phyloP scores from a whole-genome alignment of 1,140 invertebrate species.

The Heliconius hewitsoni region DNA sequence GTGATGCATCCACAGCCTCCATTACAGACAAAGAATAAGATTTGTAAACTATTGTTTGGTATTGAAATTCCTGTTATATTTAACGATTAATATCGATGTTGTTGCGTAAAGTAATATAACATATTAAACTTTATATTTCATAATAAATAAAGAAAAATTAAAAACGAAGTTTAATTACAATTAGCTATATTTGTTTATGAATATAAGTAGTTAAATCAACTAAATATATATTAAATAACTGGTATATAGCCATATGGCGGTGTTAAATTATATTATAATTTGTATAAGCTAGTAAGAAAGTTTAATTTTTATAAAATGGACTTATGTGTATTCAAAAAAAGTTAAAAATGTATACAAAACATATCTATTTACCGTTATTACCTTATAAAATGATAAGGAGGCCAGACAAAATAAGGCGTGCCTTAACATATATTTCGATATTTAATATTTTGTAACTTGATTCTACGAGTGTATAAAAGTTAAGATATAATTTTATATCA shows the following conservation, averaged over 20 bases:
- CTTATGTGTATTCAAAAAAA: no score
- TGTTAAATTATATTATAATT: not conserved
- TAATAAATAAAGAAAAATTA: no score
- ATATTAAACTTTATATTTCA: no score
- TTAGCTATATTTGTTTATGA: no score
- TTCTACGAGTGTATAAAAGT: slow-evolving; percentile 16
- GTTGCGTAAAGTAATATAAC: not conserved
- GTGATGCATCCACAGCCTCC: slow-evolving; percentile 14
- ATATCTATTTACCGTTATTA: slow-evolving; percentile 1
- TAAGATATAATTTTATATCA: slow-evolving; percentile 7
- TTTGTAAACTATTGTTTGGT: not conserved
- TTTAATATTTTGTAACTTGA: slow-evolving; percentile 29
- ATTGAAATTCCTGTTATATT: not conserved
- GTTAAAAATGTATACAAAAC: not conserved
- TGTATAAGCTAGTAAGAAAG: not conserved
- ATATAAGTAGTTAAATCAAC: no score
- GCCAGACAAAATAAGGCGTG: slow-evolving; percentile 22
- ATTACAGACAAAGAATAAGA: slow-evolving; percentile 7
- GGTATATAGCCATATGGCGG: not conserved
- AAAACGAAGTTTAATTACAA: no score
- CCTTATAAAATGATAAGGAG: slow-evolving; percentile 23
- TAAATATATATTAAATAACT: not conserved
- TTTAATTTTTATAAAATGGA: not conserved
- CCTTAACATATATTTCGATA: slow-evolving; percentile 22
- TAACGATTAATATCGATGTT: not conserved